These are phyloP conservation scores for Ochotona princeps DNA, from an alignment of 2,113 vertebrate genomes.

Conservation along the genomic window DNA sequence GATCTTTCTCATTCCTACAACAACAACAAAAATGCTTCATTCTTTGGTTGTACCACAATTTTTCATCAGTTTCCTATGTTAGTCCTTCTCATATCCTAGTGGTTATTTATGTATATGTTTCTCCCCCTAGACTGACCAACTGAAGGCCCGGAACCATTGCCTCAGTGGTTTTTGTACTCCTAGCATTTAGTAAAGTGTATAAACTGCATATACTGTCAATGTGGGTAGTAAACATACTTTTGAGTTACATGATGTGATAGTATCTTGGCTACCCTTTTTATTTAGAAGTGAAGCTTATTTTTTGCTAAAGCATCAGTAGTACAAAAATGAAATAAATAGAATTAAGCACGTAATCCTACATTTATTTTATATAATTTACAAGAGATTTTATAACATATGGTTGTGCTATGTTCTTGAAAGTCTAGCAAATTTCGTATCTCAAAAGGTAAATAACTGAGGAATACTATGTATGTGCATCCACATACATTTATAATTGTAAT, in stretches of 20 bases:
- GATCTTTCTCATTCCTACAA: background rate
- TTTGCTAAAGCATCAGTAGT: slow-evolving; percentile 3
- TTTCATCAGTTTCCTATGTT: slow-evolving; percentile 8
- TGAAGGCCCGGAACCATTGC: background rate
- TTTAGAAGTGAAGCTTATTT: slow-evolving; percentile 27
- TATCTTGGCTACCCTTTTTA: slow-evolving; percentile 46
- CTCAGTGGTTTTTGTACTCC: background rate
- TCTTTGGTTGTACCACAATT: background rate
- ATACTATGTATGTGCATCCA: slow-evolving; percentile 66
- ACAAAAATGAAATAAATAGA: slow-evolving; percentile 48
- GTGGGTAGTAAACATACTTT: background rate
- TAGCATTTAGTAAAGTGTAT: background rate
- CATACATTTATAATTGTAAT: slow-evolving; percentile 66
- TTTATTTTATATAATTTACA: slow-evolving; percentile 24
- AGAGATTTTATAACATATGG: slow-evolving; percentile 61
- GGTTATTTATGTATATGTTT: slow-evolving; percentile 20
- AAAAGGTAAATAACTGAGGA: slow-evolving; percentile 63
- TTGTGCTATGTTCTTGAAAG: slow-evolving; percentile 36
- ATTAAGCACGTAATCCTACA: background rate
- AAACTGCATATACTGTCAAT: background rate
- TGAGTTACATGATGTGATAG: background rate
- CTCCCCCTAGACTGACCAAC: background rate
- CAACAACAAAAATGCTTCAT: background rate
- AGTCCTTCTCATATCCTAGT: background rate
- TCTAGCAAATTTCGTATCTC: slow-evolving; percentile 63